Conservation (phyloP, 2,888 invertebrate genomes). For the Apodemia mormo region DNA sequence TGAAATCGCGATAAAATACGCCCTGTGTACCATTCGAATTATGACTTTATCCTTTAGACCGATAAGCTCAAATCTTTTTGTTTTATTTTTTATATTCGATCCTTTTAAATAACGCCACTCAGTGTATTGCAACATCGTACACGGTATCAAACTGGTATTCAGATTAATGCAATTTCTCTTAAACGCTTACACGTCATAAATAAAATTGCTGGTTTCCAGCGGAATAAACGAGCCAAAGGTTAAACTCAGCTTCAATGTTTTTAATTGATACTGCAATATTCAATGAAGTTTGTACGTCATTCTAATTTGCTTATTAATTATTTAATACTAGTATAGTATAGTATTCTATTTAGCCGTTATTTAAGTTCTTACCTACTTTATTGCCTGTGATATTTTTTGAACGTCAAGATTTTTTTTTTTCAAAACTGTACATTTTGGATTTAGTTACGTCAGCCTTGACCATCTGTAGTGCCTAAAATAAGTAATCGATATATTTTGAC, state of each 20-base stretch:
- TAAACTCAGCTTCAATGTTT: conserved; percentile 47
- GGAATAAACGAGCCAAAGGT: conserved; percentile 56
- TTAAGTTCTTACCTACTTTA: no score
- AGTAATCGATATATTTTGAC: no score
- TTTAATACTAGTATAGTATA: background rate
- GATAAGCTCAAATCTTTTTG: conserved; percentile 49
- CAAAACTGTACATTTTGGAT: no score
- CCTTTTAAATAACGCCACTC: conserved; percentile 37
- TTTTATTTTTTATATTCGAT: conserved; percentile 44
- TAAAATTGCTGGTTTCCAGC: conserved; percentile 75
- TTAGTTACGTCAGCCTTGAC: no score
- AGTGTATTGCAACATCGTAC: conserved; percentile 72
- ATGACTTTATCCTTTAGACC: conserved; percentile 49
- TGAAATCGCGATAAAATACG: conserved; percentile 50
- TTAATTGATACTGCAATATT: conserved; percentile 66
- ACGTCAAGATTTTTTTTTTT: no score
- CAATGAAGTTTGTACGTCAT: conserved; percentile 26
- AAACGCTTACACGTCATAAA: conserved; percentile 81
- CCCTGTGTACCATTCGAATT: conserved; percentile 48
- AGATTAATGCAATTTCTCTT: conserved; percentile 82
- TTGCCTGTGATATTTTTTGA: no score
- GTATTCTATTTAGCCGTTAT: no score
- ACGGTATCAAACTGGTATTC: conserved; percentile 80
- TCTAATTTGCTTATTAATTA: background rate
- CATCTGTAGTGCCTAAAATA: no score